Conservation (phyloP, 2,797 vertebrate species). For the Chelon auratus region DNA sequence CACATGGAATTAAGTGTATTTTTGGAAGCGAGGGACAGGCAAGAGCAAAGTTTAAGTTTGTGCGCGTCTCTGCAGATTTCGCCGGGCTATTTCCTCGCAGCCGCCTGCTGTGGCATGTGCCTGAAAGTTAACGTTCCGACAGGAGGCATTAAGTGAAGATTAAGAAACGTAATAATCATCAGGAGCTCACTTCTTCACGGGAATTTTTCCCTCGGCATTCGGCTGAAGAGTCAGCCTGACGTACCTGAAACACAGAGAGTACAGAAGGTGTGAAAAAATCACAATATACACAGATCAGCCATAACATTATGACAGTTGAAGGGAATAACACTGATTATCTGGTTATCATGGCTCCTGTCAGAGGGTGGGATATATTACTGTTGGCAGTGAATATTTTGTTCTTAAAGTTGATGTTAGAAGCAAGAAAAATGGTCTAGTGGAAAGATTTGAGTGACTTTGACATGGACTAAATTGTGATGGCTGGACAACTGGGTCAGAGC, state of each 20-base stretch:
- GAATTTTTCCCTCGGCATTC: conserved; percentile 93
- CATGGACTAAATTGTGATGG: no score
- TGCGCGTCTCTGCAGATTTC: conserved; percentile 63
- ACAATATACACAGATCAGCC: no score
- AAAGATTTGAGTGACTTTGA: no score
- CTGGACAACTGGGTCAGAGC: no score
- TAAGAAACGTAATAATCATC: neutral
- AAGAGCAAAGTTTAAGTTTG: conserved; percentile 75
- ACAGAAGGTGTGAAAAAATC: neutral
- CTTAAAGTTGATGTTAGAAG: no score
- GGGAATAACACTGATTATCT: no score
- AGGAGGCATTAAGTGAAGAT: conserved; percentile 23
- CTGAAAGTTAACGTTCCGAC: conserved; percentile 10
- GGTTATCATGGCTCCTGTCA: no score
- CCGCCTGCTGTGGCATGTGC: conserved; percentile 21
- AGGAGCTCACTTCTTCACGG: conserved; percentile 94
- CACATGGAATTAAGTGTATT: conserved; percentile 76
- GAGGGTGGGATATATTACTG: no score
- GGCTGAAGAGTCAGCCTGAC: conserved; percentile 94
- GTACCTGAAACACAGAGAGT: conserved; percentile 72
- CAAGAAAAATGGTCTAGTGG: no score
- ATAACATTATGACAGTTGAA: no score
- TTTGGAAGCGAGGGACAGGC: conserved; percentile 72
- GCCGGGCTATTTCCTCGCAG: conserved; percentile 57
- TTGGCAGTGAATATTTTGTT: no score